A percentile compares a stretch with the other conserved stretches of the same genome.
These are phyloP conservation scores for Junonia oenone DNA, from an alignment of 2,888 invertebrate species.

Conservation along the genomic window DNA sequence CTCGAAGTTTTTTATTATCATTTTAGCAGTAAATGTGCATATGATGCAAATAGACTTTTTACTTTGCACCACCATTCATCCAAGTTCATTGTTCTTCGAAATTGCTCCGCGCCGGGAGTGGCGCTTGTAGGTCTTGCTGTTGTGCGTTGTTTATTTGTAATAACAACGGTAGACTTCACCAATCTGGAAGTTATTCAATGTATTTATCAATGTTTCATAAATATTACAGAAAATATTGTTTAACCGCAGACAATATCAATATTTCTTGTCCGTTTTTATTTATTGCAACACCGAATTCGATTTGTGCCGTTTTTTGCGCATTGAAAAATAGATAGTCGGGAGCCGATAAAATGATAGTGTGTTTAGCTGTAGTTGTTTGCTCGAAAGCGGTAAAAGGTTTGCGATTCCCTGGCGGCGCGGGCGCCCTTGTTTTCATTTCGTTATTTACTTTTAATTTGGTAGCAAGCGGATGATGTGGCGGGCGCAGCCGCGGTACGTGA, in stretches of 20 bases:
- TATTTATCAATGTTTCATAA: slow-evolving; percentile 9
- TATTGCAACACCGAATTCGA: neutral
- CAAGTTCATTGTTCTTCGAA: slow-evolving; percentile 72
- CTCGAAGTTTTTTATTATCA: slow-evolving; percentile 37
- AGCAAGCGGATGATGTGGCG: slow-evolving; percentile 74
- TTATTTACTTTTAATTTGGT: slow-evolving; percentile 81
- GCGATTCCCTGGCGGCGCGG: slow-evolving; percentile 69
- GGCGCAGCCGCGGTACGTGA: slow-evolving; percentile 65
- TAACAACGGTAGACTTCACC: slow-evolving; percentile 21
- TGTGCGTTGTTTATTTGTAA: slow-evolving; percentile 28
- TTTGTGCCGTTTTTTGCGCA: slow-evolving; percentile 38
- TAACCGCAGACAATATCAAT: slow-evolving; percentile 1
- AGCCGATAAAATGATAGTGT: slow-evolving; percentile 73
- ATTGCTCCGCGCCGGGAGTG: slow-evolving; percentile 69
- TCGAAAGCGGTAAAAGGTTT: slow-evolving; percentile 77
- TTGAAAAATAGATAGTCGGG: slow-evolving; percentile 67
- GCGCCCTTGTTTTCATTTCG: slow-evolving; percentile 76
- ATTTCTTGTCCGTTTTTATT: neutral
- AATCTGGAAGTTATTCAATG: slow-evolving; percentile 16
- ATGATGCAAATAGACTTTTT: slow-evolving; percentile 72
- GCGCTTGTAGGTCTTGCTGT: slow-evolving; percentile 55
- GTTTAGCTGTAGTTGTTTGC: slow-evolving; percentile 74
- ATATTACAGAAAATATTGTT: slow-evolving; percentile 9
- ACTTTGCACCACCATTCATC: slow-evolving; percentile 68
- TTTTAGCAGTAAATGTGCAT: slow-evolving; percentile 59